A percentile compares a stretch with the other conserved stretches of the same genome.
phyloP scores from a whole-genome alignment of 1,140 invertebrate genomes.

The Penaeus japonicus region DNA sequence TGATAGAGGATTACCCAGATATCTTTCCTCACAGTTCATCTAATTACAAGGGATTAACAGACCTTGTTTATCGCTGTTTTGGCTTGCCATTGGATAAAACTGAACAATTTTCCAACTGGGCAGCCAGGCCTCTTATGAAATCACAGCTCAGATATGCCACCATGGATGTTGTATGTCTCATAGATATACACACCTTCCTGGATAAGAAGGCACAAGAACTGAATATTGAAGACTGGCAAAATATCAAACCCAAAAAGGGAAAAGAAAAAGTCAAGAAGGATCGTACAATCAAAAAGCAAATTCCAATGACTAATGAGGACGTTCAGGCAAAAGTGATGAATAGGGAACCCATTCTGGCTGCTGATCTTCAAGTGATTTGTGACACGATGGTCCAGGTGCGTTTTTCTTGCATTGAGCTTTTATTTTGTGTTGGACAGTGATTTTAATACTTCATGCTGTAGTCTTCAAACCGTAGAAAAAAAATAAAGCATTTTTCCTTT shows the following conservation, averaged over 20 bases:
- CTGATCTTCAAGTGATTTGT: conserved; percentile 35
- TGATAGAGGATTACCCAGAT: conserved; percentile 11
- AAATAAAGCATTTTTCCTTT: neutral
- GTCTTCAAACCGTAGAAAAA: neutral
- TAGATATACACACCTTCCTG: conserved; percentile 17
- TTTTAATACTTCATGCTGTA: neutral
- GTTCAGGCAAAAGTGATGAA: neutral
- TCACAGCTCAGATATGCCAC: conserved; percentile 34
- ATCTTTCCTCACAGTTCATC: conserved; percentile 19
- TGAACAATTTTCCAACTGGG: conserved; percentile 41
- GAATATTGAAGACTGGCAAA: conserved; percentile 13
- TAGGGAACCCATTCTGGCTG: conserved; percentile 11
- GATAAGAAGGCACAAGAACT: conserved; percentile 13
- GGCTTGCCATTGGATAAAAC: conserved; percentile 23
- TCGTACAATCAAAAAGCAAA: neutral
- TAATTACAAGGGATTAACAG: conserved; percentile 37
- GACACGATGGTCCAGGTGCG: conserved; percentile 46
- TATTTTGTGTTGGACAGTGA: no score
- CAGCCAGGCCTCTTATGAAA: conserved; percentile 31
- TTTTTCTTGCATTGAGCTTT: neutral
- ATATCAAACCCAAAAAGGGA: neutral
- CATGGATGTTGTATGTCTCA: conserved; percentile 22
- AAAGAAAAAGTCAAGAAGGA: conserved; percentile 19
- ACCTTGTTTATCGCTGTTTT: conserved; percentile 43
- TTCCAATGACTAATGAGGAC: neutral